A percentile compares a stretch with the other conserved stretches of the same genome.
Conservation (phyloP, 2,113 vertebrate species). For the Cololabis saira region DNA sequence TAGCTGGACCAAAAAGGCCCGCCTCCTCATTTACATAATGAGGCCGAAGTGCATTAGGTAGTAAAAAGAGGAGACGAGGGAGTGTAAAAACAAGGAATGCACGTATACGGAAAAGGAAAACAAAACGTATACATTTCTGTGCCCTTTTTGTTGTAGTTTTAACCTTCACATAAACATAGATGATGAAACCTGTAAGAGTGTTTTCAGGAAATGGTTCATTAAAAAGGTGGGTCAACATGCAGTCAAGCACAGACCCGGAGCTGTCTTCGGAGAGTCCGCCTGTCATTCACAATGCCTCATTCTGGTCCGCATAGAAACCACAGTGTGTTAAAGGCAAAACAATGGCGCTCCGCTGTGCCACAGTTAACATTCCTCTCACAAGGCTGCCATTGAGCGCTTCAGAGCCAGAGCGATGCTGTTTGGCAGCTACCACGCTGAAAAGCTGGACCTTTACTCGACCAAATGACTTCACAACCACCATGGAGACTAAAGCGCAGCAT, state of each 20-base stretch:
- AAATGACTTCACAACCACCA: constrained; percentile 10
- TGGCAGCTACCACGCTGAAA: constrained; percentile 6
- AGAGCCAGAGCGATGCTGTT: constrained; percentile 7
- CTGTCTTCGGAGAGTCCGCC: constrained; percentile 29
- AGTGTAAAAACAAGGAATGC: too few relatives aligned
- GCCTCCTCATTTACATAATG: too few relatives aligned
- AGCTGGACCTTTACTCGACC: background rate
- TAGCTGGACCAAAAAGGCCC: too few relatives aligned
- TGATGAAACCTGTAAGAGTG: background rate
- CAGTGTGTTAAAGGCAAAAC: constrained; percentile 59
- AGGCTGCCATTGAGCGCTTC: constrained; percentile 47
- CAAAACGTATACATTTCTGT: too few relatives aligned
- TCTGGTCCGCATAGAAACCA: constrained; percentile 46
- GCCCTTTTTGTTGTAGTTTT: too few relatives aligned
- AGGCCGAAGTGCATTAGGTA: too few relatives aligned
- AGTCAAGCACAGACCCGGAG: constrained; percentile 29
- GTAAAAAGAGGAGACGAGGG: too few relatives aligned
- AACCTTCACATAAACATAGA: too few relatives aligned
- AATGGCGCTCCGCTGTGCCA: constrained; percentile 68
- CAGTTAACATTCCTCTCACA: constrained; percentile 39
- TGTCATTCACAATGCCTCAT: constrained; percentile 51
- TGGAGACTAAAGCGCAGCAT: too few relatives aligned
- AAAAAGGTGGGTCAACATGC: constrained; percentile 13
- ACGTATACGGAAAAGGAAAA: too few relatives aligned
- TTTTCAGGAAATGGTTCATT: constrained; percentile 13